These are phyloP conservation scores for Peribatodes rhomboidaria DNA, from an alignment of 2,888 invertebrate genomes.

Conservation along the genomic window DNA sequence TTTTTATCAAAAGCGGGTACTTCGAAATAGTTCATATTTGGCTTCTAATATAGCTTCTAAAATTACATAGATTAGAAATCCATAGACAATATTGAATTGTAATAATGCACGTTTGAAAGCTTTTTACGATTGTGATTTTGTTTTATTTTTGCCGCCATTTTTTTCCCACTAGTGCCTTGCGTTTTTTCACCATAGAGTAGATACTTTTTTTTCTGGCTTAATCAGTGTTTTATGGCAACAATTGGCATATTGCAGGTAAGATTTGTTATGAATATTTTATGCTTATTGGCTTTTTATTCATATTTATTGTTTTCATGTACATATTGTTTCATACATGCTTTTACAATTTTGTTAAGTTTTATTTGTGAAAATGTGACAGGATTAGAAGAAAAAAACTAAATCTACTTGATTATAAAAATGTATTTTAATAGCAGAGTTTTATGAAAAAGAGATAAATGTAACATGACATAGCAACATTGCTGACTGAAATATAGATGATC, in stretches of 20 bases:
- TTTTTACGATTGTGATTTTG: constrained; percentile 86
- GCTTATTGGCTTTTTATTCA: constrained; percentile 56
- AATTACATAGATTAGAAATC: constrained; percentile 13
- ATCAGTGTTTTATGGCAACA: constrained; percentile 67
- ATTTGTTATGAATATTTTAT: constrained; percentile 56
- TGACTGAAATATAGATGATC: constrained; percentile 11
- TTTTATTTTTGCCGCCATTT: constrained; percentile 78
- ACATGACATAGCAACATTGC: constrained; percentile 1
- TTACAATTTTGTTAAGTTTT: constrained; percentile 41
- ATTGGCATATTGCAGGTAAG: constrained; percentile 68
- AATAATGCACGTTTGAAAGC: constrained; percentile 84
- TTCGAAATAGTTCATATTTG: not conserved
- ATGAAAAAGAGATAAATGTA: not conserved
- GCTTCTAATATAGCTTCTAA: constrained; percentile 10
- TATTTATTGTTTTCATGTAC: constrained; percentile 43
- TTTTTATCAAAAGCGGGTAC: not conserved
- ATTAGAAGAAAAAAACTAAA: not conserved
- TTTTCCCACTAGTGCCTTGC: constrained; percentile 62
- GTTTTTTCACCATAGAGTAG: constrained; percentile 59
- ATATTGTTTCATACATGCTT: constrained; percentile 79
- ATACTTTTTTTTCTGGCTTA: constrained; percentile 53
- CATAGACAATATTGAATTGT: constrained; percentile 43
- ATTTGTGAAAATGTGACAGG: constrained; percentile 6
- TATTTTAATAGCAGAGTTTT: not conserved
- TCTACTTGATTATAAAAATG: not conserved